Conservation (phyloP, 2,888 invertebrate species). For the Cinara cedri region DNA sequence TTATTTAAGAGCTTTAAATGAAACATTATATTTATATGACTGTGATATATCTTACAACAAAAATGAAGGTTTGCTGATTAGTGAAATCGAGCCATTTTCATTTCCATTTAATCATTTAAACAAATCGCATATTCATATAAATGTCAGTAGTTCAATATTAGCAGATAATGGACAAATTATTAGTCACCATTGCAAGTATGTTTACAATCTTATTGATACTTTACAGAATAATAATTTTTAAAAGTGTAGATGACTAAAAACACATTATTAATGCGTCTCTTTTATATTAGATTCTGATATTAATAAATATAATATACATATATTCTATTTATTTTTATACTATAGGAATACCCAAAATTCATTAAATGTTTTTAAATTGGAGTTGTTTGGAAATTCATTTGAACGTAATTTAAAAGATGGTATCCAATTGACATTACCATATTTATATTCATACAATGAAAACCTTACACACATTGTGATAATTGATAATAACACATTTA, state of each 20-base stretch:
- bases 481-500: slow-evolving; percentile 86
- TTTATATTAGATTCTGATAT: too few species aligned
- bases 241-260: not conserved
- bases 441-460: slow-evolving; percentile 94
- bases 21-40: slow-evolving; percentile 78
- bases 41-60: slow-evolving; percentile 82
- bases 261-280: not conserved
- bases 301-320: too few species aligned
- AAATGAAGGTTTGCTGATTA: slow-evolving; percentile 80
- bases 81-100: slow-evolving; percentile 84
- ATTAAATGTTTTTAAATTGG: slow-evolving; percentile 96
- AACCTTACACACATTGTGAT: slow-evolving; percentile 91
- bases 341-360: slow-evolving; percentile 87
- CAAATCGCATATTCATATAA: slow-evolving; percentile 87
- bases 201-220: not conserved
- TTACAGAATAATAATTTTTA: not conserved
- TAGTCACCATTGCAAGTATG: slow-evolving; percentile 76
- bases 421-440: slow-evolving; percentile 86
- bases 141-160: slow-evolving; percentile 84
- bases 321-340: not conserved
- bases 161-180: slow-evolving; percentile 88
- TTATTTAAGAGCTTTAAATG: slow-evolving; percentile 85
- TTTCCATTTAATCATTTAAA: slow-evolving; percentile 86
- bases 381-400: slow-evolving; percentile 83
- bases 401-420: slow-evolving; percentile 86